Conservation (phyloP, 2,888 invertebrate species). For the Aquatica leii region DNA sequence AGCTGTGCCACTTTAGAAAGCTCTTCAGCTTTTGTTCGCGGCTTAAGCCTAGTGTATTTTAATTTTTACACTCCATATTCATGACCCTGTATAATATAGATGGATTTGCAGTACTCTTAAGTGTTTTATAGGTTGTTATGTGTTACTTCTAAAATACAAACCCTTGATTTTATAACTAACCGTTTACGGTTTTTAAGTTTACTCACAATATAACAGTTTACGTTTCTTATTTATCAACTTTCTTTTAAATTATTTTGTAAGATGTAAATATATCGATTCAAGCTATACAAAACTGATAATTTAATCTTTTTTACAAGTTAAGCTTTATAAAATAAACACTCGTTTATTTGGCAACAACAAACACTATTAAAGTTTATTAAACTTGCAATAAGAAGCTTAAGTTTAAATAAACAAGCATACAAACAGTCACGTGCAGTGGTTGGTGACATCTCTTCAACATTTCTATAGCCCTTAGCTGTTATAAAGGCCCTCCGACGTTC, state of each 20-base stretch:
- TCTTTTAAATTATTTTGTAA: no score
- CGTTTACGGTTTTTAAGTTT: neutral
- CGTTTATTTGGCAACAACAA: conserved; percentile 30
- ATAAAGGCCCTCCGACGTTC: conserved; percentile 38
- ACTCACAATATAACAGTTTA: neutral
- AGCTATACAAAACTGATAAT: neutral
- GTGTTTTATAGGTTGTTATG: conserved; percentile 26
- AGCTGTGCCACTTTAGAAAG: conserved; percentile 51
- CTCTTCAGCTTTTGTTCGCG: conserved; percentile 52
- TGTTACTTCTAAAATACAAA: conserved; percentile 4
- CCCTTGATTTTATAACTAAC: conserved; percentile 5
- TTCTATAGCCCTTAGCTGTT: conserved; percentile 37
- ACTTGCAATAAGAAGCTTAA: conserved; percentile 43
- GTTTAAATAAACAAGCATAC: conserved; percentile 39
- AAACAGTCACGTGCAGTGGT: conserved; percentile 42
- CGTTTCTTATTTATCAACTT: neutral
- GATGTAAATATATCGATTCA: no score
- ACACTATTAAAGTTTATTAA: conserved; percentile 38
- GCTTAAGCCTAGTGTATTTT: conserved; percentile 56
- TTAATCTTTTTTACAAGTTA: conserved; percentile 18
- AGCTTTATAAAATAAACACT: conserved; percentile 19
- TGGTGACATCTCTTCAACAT: conserved; percentile 40
- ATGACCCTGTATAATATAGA: conserved; percentile 59
- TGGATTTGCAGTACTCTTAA: conserved; percentile 52
- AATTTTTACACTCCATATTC: conserved; percentile 61